phyloP scores from a whole-genome alignment of 1,140 invertebrate species.

The Pachyrhynchus sulphureomaculatus region DNA sequence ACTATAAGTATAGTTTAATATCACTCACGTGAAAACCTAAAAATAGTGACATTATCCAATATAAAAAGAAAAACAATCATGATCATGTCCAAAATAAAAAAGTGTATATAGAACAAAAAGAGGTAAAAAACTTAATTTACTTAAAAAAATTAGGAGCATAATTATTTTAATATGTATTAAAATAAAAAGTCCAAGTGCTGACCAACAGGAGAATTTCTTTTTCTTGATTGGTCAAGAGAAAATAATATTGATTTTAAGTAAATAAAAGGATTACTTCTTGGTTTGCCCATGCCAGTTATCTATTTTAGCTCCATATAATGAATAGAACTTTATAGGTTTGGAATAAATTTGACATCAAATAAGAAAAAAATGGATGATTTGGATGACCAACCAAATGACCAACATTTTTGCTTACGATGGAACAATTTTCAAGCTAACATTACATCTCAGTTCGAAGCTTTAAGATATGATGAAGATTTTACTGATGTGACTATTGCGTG shows the following conservation, averaged over 20 bases:
- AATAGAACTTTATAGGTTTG: too few species aligned
- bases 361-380: conserved; percentile 16
- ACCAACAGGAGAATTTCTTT: conserved; percentile 41
- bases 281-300: neutral
- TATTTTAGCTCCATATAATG: neutral
- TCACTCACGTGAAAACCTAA: too few species aligned
- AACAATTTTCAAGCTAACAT: conserved; percentile 91
- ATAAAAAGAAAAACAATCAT: too few species aligned
- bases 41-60: too few species aligned
- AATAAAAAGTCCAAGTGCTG: neutral
- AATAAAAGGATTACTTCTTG: conserved; percentile 22
- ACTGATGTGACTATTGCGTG: conserved; percentile 82
- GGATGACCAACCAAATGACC: conserved; percentile 56
- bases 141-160: too few species aligned
- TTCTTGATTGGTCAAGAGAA: conserved; percentile 46
- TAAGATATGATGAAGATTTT: conserved; percentile 77
- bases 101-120: too few species aligned
- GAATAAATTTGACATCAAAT: too few species aligned
- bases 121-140: too few species aligned
- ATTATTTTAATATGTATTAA: too few species aligned
- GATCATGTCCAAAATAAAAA: too few species aligned
- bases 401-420: conserved; percentile 91
- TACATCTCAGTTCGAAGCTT: conserved; percentile 75
- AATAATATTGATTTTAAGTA: conserved; percentile 47
- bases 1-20: too few species aligned